phyloP scores from a whole-genome alignment of 2,888 invertebrate species.

The Epirrhoe tristata region DNA sequence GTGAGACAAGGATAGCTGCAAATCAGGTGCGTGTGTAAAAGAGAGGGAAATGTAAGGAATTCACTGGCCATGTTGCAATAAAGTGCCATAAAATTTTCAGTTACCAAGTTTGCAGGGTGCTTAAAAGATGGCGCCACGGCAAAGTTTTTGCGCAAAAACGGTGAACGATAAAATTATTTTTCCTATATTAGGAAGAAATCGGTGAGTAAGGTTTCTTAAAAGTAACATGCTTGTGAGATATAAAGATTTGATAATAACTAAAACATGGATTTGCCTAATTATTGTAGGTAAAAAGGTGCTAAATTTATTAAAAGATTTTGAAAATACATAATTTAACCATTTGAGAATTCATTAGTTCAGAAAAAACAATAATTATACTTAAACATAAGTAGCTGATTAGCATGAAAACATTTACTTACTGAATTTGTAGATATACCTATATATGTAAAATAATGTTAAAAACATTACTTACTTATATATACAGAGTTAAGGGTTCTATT shows the following conservation, averaged over 20 bases:
- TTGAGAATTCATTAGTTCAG: not conserved
- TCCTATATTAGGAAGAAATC: conserved; percentile 20
- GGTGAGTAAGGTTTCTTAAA: conserved; percentile 22
- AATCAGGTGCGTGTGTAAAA: conserved; percentile 54
- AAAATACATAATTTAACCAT: not conserved
- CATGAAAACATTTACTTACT: no score
- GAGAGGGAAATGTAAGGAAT: conserved; percentile 62
- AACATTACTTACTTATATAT: no score
- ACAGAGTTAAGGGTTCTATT: no score
- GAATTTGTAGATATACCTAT: no score
- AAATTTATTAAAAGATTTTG: not conserved
- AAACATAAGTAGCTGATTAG: no score
- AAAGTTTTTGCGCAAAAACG: conserved; percentile 45
- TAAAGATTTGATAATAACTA: not conserved
- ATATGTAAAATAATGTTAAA: no score
- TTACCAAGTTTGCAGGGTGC: conserved; percentile 59
- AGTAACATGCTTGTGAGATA: not conserved
- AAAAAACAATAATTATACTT: no score
- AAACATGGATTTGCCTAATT: not conserved
- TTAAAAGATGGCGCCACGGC: conserved; percentile 77
- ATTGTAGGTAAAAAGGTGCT: not conserved
- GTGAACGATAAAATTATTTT: conserved; percentile 23
- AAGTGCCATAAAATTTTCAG: conserved; percentile 64
- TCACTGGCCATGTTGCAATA: conserved; percentile 69
- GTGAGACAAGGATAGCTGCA: conserved; percentile 61